Evolutionary conservation across 2,888 invertebrate species (phyloP).

Genomic region (Stenurella melanura): DNA sequence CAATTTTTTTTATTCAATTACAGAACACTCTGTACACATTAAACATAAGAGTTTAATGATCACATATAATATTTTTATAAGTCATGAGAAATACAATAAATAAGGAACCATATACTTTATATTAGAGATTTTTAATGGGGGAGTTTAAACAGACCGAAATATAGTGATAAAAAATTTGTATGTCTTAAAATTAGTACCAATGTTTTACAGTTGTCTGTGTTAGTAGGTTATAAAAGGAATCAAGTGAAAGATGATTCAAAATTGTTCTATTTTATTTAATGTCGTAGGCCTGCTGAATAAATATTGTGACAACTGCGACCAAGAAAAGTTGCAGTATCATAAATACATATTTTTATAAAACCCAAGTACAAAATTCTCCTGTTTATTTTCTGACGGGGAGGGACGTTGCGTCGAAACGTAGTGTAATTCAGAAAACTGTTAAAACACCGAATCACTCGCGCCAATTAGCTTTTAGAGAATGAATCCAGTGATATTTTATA

Average conservation of each 20-base stretch:
- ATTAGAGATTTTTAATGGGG: neutral
- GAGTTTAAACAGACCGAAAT: neutral
- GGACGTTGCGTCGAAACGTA: neutral
- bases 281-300: neutral
- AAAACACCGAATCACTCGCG: slow-evolving; percentile 17
- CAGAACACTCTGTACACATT: neutral
- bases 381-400: neutral
- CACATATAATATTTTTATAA: neutral
- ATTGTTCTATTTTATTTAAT: neutral
- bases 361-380: neutral
- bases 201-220: no score
- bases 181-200: no score
- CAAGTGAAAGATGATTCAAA: no score
- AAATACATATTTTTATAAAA: neutral
- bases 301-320: neutral
- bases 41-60: neutral
- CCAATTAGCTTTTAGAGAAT: slow-evolving; percentile 14
- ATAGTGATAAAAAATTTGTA: no score
- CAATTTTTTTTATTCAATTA: neutral
- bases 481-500: slow-evolving; percentile 39
- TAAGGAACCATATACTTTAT: neutral
- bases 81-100: neutral
- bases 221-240: no score
- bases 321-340: neutral
- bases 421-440: slow-evolving; percentile 25